Percentiles rank a stretch among this genome's conserved stretches.
These are phyloP conservation scores for Tychaedon coryphoeus DNA, from an alignment of 2,113 vertebrate genomes.

Conservation along the genomic window DNA sequence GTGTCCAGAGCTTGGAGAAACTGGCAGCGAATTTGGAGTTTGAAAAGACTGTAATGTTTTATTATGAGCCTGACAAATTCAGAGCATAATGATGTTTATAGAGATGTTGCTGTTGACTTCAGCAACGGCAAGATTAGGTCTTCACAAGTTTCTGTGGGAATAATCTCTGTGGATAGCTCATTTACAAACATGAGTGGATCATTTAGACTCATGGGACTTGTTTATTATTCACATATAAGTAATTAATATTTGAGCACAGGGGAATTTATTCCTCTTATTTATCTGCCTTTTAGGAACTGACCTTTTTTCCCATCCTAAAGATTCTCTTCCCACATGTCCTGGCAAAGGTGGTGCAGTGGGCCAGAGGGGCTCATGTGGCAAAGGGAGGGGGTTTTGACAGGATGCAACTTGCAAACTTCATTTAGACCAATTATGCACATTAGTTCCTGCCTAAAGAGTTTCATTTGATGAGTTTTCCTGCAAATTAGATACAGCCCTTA, in stretches of 20 bases:
- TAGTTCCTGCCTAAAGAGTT: background rate
- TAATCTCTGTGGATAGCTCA: conserved; percentile 12
- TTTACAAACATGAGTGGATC: conserved; percentile 44
- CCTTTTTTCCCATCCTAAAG: background rate
- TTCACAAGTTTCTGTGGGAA: conserved; percentile 7
- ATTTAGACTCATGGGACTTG: background rate
- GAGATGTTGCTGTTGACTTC: conserved; percentile 19
- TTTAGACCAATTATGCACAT: background rate
- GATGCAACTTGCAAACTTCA: background rate
- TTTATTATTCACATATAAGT: conserved; percentile 32
- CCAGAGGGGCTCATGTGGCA: background rate
- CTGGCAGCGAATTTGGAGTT: background rate
- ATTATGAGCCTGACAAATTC: background rate
- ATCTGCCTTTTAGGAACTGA: background rate
- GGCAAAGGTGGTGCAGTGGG: background rate
- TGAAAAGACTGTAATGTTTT: background rate
- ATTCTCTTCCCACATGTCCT: background rate
- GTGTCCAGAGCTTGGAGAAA: background rate
- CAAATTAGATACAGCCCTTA: background rate
- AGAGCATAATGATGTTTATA: background rate
- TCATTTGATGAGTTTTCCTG: background rate
- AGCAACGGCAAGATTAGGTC: background rate
- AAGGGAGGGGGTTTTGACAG: background rate
- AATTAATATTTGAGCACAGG: conserved; percentile 28
- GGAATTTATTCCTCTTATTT: background rate